These are phyloP conservation scores for Sakesphorus luctuosus DNA, from an alignment of 2,113 vertebrate species.

Conservation along the genomic window DNA sequence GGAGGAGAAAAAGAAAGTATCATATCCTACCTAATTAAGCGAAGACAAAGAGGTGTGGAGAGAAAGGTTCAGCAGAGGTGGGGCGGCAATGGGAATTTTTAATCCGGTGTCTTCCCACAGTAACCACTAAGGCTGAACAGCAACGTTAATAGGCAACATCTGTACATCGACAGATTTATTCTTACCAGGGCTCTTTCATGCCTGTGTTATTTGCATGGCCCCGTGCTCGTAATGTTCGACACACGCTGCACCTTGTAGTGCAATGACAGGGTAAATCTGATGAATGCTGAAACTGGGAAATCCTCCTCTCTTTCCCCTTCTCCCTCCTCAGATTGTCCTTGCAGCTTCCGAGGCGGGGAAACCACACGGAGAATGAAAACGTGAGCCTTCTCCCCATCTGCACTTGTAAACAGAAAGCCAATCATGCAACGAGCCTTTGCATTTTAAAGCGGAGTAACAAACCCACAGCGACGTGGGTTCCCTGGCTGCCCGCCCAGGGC, in stretches of 20 bases:
- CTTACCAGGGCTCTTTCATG: constrained; percentile 36
- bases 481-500: not conserved
- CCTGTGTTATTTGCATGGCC: constrained; percentile 44
- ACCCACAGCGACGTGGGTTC: not conserved
- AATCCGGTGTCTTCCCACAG: constrained; percentile 13
- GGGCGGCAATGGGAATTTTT: constrained; percentile 40
- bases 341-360: constrained; percentile 8
- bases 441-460: not conserved
- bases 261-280: constrained; percentile 8
- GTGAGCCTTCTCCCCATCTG: not conserved
- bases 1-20: constrained; percentile 12
- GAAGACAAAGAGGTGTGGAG: constrained; percentile 65
- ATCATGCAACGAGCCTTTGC: not conserved
- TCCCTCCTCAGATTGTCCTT: not conserved
- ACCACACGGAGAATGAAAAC: not conserved
- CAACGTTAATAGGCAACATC: constrained; percentile 60
- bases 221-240: constrained; percentile 22
- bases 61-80: constrained; percentile 52
- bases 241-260: not conserved
- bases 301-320: not conserved
- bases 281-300: not conserved
- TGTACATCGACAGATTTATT: constrained; percentile 65
- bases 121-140: constrained; percentile 57
- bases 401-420: constrained; percentile 30
- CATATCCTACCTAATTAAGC: constrained; percentile 55